phyloP scores from a whole-genome alignment of 2,888 invertebrate genomes.

The Limenitis camilla region DNA sequence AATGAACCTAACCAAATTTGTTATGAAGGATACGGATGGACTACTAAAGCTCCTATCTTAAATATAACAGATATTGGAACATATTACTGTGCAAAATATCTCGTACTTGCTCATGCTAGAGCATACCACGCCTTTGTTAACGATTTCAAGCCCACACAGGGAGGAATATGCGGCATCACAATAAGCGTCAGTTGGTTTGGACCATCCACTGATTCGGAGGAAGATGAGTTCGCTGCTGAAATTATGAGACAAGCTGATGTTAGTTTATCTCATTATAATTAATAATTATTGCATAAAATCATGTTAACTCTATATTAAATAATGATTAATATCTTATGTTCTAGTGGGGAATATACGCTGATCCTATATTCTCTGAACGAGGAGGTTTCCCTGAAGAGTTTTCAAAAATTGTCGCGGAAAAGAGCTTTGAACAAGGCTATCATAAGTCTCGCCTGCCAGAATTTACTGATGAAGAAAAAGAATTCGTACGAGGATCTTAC shows the following conservation, averaged over 20 bases:
- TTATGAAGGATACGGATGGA: slow-evolving; percentile 55
- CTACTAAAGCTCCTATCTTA: slow-evolving; percentile 42
- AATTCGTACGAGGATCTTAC: slow-evolving; percentile 39
- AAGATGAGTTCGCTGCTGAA: slow-evolving; percentile 46
- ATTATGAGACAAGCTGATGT: slow-evolving; percentile 34
- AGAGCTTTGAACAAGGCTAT: slow-evolving; percentile 39
- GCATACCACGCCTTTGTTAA: slow-evolving; percentile 54
- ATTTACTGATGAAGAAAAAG: slow-evolving; percentile 37
- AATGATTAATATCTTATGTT: slow-evolving; percentile 41
- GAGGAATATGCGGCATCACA: slow-evolving; percentile 37
- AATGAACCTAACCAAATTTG: slow-evolving; percentile 71
- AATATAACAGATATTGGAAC: slow-evolving; percentile 58
- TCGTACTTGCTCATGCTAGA: slow-evolving; percentile 70
- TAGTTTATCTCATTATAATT: slow-evolving; percentile 6
- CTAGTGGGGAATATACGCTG: slow-evolving; percentile 60
- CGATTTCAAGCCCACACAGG: slow-evolving; percentile 41
- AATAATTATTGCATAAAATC: too few species aligned
- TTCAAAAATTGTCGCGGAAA: slow-evolving; percentile 52
- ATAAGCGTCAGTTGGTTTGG: slow-evolving; percentile 36
- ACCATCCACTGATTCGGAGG: slow-evolving; percentile 42
- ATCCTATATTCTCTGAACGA: slow-evolving; percentile 62
- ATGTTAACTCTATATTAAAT: slow-evolving; percentile 36
- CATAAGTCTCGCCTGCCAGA: slow-evolving; percentile 38
- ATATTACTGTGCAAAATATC: slow-evolving; percentile 66
- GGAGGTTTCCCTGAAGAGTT: slow-evolving; percentile 73